Evolutionary conservation across 2,113 vertebrate species (phyloP).

Genomic region (Gallinago undulata): DNA sequence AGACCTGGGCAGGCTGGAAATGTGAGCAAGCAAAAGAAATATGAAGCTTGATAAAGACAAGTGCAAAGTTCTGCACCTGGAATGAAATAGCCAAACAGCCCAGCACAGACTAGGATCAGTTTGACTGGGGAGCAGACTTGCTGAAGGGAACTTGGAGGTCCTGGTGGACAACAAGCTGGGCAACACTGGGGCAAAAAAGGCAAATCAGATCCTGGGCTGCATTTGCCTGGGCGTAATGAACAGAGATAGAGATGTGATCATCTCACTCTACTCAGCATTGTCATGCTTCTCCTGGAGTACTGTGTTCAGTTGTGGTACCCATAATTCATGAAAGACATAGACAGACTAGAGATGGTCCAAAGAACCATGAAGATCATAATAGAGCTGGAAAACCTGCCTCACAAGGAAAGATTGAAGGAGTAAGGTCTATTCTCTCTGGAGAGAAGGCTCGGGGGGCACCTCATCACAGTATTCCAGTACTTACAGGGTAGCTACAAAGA

Average conservation of each 20-base stretch:
- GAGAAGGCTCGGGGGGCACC: not conserved
- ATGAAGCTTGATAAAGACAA: not conserved
- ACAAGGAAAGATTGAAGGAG: not conserved
- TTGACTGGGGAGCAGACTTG: not conserved
- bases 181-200: not conserved
- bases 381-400: not conserved
- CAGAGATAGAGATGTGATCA: not conserved
- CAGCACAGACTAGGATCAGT: not conserved
- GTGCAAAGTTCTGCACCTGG: not conserved
- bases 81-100: not conserved
- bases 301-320: not conserved
- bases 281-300: not conserved
- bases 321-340: not conserved
- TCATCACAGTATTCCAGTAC: not conserved
- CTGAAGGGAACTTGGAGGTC: not conserved
- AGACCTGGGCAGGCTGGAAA: not conserved
- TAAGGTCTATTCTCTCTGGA: not conserved
- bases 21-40: not conserved
- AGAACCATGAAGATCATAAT: not conserved
- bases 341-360: not conserved
- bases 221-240: not conserved
- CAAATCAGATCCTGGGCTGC: not conserved
- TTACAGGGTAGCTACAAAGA: not conserved
- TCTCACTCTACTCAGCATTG: not conserved
- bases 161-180: not conserved